phyloP scores from a whole-genome alignment of 2,797 vertebrate species.

The Taeniopygia guttata region DNA sequence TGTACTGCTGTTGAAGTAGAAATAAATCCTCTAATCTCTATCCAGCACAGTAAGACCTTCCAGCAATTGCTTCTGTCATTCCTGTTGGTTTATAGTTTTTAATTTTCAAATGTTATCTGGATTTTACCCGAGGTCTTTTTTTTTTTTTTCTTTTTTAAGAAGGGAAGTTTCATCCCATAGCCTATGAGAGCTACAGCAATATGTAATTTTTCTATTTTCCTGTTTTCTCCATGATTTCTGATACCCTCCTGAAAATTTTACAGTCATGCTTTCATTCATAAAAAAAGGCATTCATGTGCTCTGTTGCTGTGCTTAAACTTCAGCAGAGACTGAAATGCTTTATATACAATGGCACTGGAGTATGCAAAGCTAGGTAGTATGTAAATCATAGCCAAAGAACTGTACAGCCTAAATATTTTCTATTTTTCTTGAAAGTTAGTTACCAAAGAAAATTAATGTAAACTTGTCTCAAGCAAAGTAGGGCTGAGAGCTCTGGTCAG shows the following conservation, averaged over 20 bases:
- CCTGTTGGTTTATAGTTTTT: constrained; percentile 23
- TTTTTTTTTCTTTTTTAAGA: neutral
- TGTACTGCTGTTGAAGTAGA: constrained; percentile 32
- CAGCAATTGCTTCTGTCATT: constrained; percentile 39
- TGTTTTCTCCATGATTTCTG: neutral
- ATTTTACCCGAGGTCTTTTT: neutral
- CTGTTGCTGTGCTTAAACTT: neutral
- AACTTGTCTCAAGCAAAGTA: neutral
- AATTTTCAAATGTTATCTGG: constrained; percentile 38
- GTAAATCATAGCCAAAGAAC: neutral
- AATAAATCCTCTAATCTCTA: constrained; percentile 60
- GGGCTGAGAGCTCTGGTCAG: neutral
- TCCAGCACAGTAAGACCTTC: constrained; percentile 44
- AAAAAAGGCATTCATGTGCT: neutral
- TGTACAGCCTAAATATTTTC: neutral
- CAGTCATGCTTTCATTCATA: neutral
- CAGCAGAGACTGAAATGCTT: neutral
- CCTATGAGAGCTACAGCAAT: neutral
- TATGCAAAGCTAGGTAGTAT: neutral
- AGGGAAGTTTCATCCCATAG: neutral
- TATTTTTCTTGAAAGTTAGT: neutral
- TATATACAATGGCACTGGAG: neutral
- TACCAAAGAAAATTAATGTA: neutral
- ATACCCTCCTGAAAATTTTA: neutral
- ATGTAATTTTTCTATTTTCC: neutral